Evolutionary conservation across 1,140 invertebrate species (phyloP).

Genomic region (silkworm (Bombyx mori)): ASM3026992v2 NC_085116.1:8605501-8606000

Average conservation of each 20-base stretch:
- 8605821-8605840: slow-evolving; percentile 79
- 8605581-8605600: slow-evolving; percentile 82
- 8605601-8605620: slow-evolving; percentile 79
- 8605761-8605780: slow-evolving; percentile 55
- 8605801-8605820: slow-evolving; percentile 85
- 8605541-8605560: slow-evolving; percentile 77
- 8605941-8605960: slow-evolving; percentile 84
- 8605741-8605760: slow-evolving; percentile 75
- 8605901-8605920: slow-evolving; percentile 83
- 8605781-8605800: slow-evolving; percentile 62
- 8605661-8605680: slow-evolving; percentile 78
- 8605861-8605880: slow-evolving; percentile 81
- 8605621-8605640: slow-evolving; percentile 79
- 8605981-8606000: slow-evolving; percentile 83
- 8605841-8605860: slow-evolving; percentile 74
- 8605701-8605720: slow-evolving; percentile 85
- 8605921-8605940: slow-evolving; percentile 84
- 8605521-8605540: slow-evolving; percentile 74
- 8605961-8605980: slow-evolving; percentile 84
- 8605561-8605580: slow-evolving; percentile 76
- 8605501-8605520: slow-evolving; percentile 78
- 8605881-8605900: slow-evolving; percentile 85
- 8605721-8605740: slow-evolving; percentile 76
- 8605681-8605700: slow-evolving; percentile 80
- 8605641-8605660: slow-evolving; percentile 81